Base-by-base conservation (phyloP, 2,797 vertebrate species). In the Phalanger gymnotis region DNA sequence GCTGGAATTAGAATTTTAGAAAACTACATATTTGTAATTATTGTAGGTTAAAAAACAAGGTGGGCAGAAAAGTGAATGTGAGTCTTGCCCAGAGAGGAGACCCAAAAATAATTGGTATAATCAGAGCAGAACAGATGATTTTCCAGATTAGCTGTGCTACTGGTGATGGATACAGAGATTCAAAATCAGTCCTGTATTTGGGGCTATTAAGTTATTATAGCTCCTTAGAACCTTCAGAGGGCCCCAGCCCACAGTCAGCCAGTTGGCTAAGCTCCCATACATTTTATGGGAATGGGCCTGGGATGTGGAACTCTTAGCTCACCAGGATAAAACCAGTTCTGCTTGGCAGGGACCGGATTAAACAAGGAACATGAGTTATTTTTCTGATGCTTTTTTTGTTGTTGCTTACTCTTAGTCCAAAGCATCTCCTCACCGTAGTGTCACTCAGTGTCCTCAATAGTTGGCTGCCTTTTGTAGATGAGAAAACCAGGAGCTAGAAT, bases 131-230 rank as follows among this genome's bases (percentile, higher is more conserved):
- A 94, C 56, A 30, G 95, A 95, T 73, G 93, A 96, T 97, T 92
- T 81, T 94, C 91, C 93, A 94, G 95, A 94, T 95, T 92, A 97
- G 93, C 90, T 16, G 91, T 53, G 87, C 93, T 97, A 57, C 61
- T 55, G 94, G 93, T 94, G 92, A 96, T 91, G 92, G 97, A 97
- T 96, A 97, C 97, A 30, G 56, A 95, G 93, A 96, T 93, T 96
- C 92, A 96, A 97, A 81, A 96, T 96, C 96, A 95, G 96, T 98
- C 97, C 97, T 97, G 95, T 95, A 96, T 95, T 95, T 47, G 0
- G 93, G 95, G 94, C 96, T 98, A 90, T 95, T 95, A 96, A 96
- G 97, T 97, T 95, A 97, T 97, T 94, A 96, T 0, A 90, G 97
- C 93, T 95, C 96, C 98, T 98, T 98, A 97, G 52, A 53, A 40